Base-by-base conservation (phyloP, 1,140 invertebrate species). In the Agrypnia vestita region DNA sequence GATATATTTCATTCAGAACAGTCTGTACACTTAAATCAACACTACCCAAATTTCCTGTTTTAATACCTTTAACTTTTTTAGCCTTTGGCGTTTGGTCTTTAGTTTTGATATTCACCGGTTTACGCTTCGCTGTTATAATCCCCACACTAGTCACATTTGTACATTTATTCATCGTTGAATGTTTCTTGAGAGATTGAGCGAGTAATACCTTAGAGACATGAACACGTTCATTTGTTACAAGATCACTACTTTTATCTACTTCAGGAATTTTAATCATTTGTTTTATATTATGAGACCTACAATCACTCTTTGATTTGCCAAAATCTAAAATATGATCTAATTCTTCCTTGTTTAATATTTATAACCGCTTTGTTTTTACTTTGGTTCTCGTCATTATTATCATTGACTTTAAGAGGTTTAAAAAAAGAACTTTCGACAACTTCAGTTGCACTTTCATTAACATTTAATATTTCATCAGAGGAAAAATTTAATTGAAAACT, bases 101-200 rank as follows among this genome's bases (percentile, higher is more conserved):
- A 47, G 46, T 46, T 79, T 75, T 79, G 15, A 64, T 80, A 78
- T 80, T 83, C 8, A 12, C 11, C 0, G 67, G 84, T 87, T 88
- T 69, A 85, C 84, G 76, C 85, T 87, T 46, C 78, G 82, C 79
- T 62, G 77, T 83, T 85, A 86, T 75, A 82, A 83, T 49, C 76
- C 76, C 72, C 75, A 67, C 49, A 81, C 80, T 67, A 81, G 84
- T 78, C 84, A 85, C 72, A 82, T 87, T 53, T 61, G 85, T 84
- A 13, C 72, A 62, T 81, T 84, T 86, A 84, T 88, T 88, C 3
- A 89, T 62, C 64, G 84, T 83, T 19, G 87, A 85, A 79, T 88
- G 87, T 85, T 88, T 90, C 78, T 88, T 88, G 43, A 89, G 84
- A 19, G 88, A 87, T 13, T 81, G 85, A 21, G 85, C 88, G 72